Evolutionary conservation across 2,113 vertebrate species (phyloP), one percentile per base, ranked within the genome.

Genomic region (Anhinga anhinga): DNA sequence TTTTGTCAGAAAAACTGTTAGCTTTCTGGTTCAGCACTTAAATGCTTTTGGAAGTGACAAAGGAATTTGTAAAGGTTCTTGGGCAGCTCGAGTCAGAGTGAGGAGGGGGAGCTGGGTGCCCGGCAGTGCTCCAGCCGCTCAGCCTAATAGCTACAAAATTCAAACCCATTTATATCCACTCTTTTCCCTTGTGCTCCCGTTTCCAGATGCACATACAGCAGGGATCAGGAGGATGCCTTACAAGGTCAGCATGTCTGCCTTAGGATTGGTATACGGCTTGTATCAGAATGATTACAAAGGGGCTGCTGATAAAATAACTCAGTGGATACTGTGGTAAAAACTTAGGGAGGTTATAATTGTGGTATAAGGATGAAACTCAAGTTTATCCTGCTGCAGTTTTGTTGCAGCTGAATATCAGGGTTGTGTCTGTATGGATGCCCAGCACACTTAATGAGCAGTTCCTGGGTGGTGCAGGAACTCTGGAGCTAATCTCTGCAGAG

Each of bases 1-100:
- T 80, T 93, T 90, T 93, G 50, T 82, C 70, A 92, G 91, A 91
- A 96, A 95, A 95, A 12, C 45, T 3, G 9, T 76, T 82, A 69
- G 32, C n/a, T 97, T 76, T 93, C 73, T 89, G n/a, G 49, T 87
- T 63, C 29, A 65, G 50, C 61, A 38, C 72, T 92, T 78, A 34
- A 78, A 38, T 91, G 87, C n/a, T 29, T 90, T 79, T 69, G 32
- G 59, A 77, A 80, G 67, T 59, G 67, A 73, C 89, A 78, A 50
- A 91, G 59, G 58, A 26, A 77, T 91, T 86, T 88, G 82, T 90
- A 55, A 93, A 78, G 84, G 45, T 88, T 65, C 67, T 70, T 88
- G 78, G 62, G 53, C 79, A 90, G 38, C n/a, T 86, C 0, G 2
- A 59, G 70, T 40, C 49, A 61, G 83, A 89, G 36, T 21, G 61